These are phyloP conservation scores for Hypena proboscidalis DNA, from an alignment of 2,888 invertebrate species.

Conservation along the genomic window DNA sequence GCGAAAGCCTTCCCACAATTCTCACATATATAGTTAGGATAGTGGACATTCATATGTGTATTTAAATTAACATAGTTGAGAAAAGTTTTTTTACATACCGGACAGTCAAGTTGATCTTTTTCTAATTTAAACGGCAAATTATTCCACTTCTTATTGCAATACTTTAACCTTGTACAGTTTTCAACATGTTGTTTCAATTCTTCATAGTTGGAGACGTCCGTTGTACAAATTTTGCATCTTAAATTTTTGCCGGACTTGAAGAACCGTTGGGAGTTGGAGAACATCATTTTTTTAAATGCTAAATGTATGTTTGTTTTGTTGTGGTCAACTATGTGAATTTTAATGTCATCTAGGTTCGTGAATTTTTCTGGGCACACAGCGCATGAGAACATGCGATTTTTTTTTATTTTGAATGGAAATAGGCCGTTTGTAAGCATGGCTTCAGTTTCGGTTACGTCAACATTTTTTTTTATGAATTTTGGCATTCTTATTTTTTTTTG, in stretches of 20 bases:
- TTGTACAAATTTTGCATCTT: constrained; percentile 69
- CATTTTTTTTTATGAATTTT: constrained; percentile 49
- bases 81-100: constrained; percentile 72
- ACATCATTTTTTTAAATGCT: constrained; percentile 73
- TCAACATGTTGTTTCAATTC: constrained; percentile 63
- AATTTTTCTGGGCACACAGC: constrained; percentile 67
- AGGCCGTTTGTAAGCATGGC: constrained; percentile 62
- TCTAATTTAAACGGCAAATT: constrained; percentile 75
- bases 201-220: constrained; percentile 59
- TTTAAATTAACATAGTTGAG: constrained; percentile 74
- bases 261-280: constrained; percentile 64
- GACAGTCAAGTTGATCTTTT: constrained; percentile 77
- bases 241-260: constrained; percentile 54
- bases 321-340: constrained; percentile 61
- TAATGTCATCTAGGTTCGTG: constrained; percentile 59
- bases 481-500: constrained; percentile 39
- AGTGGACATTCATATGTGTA: constrained; percentile 83
- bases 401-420: constrained; percentile 73
- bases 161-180: constrained; percentile 59
- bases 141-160: constrained; percentile 55
- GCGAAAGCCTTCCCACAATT: constrained; percentile 84
- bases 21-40: constrained; percentile 80
- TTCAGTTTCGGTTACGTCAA: constrained; percentile 60
- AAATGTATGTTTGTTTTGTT: constrained; percentile 58
- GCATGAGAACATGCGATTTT: constrained; percentile 61